Evolutionary conservation across 2,797 vertebrate genomes (phyloP).

Genomic region (Miichthys miiuy): DNA sequence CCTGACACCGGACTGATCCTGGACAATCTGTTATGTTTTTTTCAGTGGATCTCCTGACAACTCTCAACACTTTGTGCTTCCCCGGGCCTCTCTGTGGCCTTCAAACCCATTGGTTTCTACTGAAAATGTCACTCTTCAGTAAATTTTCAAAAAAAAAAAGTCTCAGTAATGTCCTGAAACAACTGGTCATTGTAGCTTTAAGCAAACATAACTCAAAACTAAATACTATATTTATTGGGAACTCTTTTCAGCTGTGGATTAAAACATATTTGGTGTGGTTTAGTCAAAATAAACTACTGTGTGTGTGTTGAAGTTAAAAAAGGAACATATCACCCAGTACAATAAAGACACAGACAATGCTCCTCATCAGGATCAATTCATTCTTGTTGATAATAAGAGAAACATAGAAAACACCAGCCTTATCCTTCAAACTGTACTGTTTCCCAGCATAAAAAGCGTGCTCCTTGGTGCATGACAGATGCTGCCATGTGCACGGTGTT

Average conservation of each 20-base stretch:
- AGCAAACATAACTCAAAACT: neutral
- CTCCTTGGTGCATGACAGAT: neutral
- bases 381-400: neutral
- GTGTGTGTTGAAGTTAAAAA: neutral
- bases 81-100: neutral
- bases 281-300: neutral
- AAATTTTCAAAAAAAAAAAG: neutral
- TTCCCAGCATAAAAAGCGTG: neutral
- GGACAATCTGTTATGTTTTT: neutral
- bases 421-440: neutral
- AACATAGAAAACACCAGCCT: neutral
- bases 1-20: slow-evolving; percentile 1
- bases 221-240: neutral
- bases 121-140: neutral
- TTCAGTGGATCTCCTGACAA: neutral
- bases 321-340: too few species aligned
- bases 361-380: neutral
- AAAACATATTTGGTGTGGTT: neutral
- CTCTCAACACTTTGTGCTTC: neutral
- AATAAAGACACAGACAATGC: neutral
- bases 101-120: neutral
- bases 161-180: neutral
- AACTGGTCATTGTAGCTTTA: neutral
- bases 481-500: neutral
- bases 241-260: slow-evolving; percentile 16